These are phyloP conservation scores for Pterostichus madidus DNA, from an alignment of 2,888 invertebrate genomes.

Conservation along the genomic window DNA sequence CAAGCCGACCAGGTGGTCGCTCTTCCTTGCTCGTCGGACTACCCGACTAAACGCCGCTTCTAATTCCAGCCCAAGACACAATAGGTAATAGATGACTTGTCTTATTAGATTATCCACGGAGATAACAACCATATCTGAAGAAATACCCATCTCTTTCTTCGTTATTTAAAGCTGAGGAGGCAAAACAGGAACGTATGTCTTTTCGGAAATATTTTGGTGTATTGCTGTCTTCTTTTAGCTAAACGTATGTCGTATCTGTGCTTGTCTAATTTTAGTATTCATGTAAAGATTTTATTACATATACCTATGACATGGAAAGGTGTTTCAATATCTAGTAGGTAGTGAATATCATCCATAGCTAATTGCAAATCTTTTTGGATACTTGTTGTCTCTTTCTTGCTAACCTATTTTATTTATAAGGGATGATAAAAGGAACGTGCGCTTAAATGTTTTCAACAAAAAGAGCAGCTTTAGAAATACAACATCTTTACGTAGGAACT, in stretches of 20 bases:
- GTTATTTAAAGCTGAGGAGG: neutral
- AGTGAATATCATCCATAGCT: constrained; percentile 35
- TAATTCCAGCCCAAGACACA: constrained; percentile 66
- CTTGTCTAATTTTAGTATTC: neutral
- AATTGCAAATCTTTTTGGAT: neutral
- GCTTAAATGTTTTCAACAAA: constrained; percentile 11
- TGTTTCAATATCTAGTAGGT: constrained; percentile 12
- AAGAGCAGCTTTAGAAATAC: constrained; percentile 12
- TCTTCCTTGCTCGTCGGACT: constrained; percentile 16
- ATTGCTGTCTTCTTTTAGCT: neutral
- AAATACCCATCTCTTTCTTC: constrained; percentile 20
- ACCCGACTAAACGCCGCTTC: constrained; percentile 35
- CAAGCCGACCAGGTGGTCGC: constrained; percentile 64
- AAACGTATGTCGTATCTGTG: neutral
- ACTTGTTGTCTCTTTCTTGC: neutral
- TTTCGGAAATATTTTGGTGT: neutral
- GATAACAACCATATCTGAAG: constrained; percentile 60
- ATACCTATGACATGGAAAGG: constrained; percentile 12
- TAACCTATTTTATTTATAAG: constrained; percentile 43
- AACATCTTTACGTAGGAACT: neutral
- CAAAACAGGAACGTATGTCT: neutral
- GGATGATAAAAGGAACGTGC: constrained; percentile 43
- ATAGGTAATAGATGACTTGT: constrained; percentile 72
- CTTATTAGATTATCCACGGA: constrained; percentile 73
- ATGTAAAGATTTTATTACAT: no score